A percentile compares a stretch with the other conserved stretches of the same genome.
Conservation (phyloP, 2,888 invertebrate genomes). For the Pachydiplax longipennis region DNA sequence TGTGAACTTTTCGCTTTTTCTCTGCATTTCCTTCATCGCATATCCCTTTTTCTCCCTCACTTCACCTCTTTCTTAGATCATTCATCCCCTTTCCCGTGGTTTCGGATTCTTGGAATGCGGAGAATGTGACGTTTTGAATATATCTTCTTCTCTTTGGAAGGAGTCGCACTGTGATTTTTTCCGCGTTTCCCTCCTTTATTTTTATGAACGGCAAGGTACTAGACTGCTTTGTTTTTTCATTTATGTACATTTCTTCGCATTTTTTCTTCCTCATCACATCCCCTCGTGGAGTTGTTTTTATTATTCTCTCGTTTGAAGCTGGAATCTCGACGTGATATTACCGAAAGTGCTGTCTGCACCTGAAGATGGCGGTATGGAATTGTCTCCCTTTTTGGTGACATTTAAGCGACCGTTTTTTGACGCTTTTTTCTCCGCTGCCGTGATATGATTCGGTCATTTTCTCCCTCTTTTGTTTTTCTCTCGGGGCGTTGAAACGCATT, state of each 20-base stretch:
- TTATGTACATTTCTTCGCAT: background rate
- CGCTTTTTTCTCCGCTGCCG: background rate
- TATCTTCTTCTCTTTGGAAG: background rate
- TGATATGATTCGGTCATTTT: background rate
- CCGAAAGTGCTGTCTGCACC: background rate
- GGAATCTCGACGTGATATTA: background rate
- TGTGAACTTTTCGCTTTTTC: background rate
- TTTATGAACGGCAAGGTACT: background rate
- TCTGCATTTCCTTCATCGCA: background rate
- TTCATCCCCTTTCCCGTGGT: background rate
- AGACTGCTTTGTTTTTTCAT: background rate
- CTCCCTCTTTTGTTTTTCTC: background rate
- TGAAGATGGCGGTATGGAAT: background rate
- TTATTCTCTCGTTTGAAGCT: background rate
- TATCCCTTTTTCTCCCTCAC: background rate
- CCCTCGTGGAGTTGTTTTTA: background rate
- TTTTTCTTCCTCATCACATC: background rate
- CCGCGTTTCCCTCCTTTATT: background rate
- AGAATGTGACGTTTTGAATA: slow-evolving; percentile 32
- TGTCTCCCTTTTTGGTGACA: background rate
- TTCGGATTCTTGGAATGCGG: background rate
- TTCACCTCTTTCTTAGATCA: background rate
- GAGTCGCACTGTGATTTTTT: slow-evolving; percentile 14
- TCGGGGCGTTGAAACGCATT: background rate
- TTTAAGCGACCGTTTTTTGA: background rate